Evolutionary conservation across 2,888 invertebrate genomes (phyloP).

Genomic region (Nomada ruficornis): DNA sequence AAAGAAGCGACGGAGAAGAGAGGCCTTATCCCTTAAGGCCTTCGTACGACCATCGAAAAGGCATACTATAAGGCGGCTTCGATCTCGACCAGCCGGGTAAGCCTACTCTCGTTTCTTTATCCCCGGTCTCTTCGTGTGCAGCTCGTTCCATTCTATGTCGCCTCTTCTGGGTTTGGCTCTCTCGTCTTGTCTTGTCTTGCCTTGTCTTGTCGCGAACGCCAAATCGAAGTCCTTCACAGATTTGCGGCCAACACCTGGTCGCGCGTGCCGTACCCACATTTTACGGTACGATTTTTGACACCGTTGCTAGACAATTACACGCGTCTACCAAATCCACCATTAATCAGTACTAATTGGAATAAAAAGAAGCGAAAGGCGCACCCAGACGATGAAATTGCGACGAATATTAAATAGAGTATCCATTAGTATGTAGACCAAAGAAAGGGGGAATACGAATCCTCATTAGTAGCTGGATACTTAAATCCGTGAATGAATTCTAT

Average conservation of each 20-base stretch:
- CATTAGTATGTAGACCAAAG: neutral
- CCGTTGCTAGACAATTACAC: neutral
- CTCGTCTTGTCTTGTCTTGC: no score
- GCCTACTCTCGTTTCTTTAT: constrained; percentile 67
- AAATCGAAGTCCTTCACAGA: constrained; percentile 61
- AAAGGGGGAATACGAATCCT: constrained; percentile 43
- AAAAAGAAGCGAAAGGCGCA: neutral
- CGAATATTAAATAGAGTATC: neutral
- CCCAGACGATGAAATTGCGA: neutral
- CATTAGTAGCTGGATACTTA: constrained; percentile 51
- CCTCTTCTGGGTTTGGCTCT: constrained; percentile 39
- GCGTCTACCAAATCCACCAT: neutral
- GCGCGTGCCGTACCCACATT: neutral
- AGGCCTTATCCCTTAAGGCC: constrained; percentile 77
- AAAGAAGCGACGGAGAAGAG: constrained; percentile 40
- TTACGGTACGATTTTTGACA: neutral
- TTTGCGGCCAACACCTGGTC: constrained; percentile 53
- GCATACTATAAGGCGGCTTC: constrained; percentile 77
- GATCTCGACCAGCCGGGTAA: constrained; percentile 71
- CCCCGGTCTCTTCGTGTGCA: constrained; percentile 50
- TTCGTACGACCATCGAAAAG: constrained; percentile 78
- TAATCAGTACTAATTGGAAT: no score
- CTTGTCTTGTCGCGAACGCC: constrained; percentile 15
- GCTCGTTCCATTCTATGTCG: constrained; percentile 52
- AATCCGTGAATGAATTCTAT: constrained; percentile 65